A percentile compares a stretch with the other conserved stretches of the same genome.
Evolutionary conservation across 35 echinoderm and acorn worm species (phyloP).

Genomic region (Ptychodera flava): DNA sequence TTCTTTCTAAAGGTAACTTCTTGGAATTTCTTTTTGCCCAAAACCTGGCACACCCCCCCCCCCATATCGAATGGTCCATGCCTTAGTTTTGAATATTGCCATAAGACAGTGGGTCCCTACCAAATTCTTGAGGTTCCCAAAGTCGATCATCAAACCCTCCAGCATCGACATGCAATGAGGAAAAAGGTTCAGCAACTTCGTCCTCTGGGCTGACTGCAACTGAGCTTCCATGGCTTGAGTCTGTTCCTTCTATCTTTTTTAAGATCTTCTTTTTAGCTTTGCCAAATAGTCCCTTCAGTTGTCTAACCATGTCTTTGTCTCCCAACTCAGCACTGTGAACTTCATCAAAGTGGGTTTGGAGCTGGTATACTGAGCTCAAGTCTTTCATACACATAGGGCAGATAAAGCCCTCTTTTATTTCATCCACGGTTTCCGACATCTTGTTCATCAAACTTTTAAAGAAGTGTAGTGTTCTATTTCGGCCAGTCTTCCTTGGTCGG

Average conservation of each 20-base stretch:
- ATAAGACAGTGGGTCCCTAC: no score
- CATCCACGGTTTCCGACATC: no score
- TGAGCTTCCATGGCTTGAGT: neutral
- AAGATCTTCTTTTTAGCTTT: constrained; percentile 22
- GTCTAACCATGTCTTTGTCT: constrained; percentile 38
- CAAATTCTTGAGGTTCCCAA: constrained; percentile 74
- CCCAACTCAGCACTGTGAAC: constrained; percentile 48
- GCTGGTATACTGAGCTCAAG: constrained; percentile 59
- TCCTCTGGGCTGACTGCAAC: neutral
- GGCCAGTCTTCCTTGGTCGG: no score
- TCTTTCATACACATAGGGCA: constrained; percentile 89
- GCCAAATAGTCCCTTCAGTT: constrained; percentile 77
- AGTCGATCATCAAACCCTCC: constrained; percentile 43
- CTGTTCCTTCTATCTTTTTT: constrained; percentile 7
- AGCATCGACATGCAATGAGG: neutral
- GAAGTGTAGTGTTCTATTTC: no score
- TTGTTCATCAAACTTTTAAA: no score
- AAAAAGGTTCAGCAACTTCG: neutral
- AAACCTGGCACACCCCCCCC: no score
- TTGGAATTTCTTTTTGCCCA: no score
- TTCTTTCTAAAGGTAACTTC: no score
- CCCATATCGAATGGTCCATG: no score
- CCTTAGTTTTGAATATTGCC: no score
- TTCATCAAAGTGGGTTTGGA: constrained; percentile 73
- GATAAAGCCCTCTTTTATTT: constrained; percentile 76